Evolutionary conservation across 2,888 invertebrate genomes (phyloP).

Genomic region (Lacanobia wlatinum): DNA sequence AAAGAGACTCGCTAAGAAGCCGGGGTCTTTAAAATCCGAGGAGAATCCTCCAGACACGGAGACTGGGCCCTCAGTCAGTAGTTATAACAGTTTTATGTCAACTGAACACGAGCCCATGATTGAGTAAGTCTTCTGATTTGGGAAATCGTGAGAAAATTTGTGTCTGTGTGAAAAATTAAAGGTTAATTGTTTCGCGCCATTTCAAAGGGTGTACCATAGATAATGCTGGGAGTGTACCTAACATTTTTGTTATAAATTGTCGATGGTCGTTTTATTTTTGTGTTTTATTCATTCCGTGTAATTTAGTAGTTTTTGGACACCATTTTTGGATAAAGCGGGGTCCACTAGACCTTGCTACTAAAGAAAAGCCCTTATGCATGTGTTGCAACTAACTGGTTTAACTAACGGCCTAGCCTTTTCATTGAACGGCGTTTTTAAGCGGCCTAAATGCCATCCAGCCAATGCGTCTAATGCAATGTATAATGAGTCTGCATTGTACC

Average conservation of each 20-base stretch:
- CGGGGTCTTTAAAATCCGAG: constrained; percentile 14
- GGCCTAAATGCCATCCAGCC: too few relatives aligned
- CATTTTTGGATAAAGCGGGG: too few relatives aligned
- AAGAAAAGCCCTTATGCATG: too few relatives aligned
- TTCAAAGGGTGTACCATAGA: constrained; percentile 20
- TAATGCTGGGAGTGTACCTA: constrained; percentile 18
- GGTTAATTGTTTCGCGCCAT: constrained; percentile 42
- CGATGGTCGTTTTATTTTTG: neutral
- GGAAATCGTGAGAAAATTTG: constrained; percentile 17
- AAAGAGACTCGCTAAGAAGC: constrained; percentile 15
- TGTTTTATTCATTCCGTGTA: constrained; percentile 8
- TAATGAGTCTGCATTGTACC: too few relatives aligned
- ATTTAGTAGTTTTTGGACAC: neutral
- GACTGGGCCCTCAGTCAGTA: constrained; percentile 65
- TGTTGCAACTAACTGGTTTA: too few relatives aligned
- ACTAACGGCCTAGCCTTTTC: too few relatives aligned
- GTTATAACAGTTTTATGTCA: constrained; percentile 71
- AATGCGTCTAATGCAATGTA: too few relatives aligned
- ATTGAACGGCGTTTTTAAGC: too few relatives aligned
- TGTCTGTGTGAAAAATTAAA: constrained; percentile 3
- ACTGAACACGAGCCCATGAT: constrained; percentile 76
- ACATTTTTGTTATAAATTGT: constrained; percentile 45
- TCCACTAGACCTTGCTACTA: too few relatives aligned
- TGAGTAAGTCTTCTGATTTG: constrained; percentile 25
- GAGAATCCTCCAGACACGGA: constrained; percentile 50